Evolutionary conservation across 2,888 invertebrate species (phyloP), one percentile per base, ranked within the genome.

Genomic region (Neoaliturus tenellus): DNA sequence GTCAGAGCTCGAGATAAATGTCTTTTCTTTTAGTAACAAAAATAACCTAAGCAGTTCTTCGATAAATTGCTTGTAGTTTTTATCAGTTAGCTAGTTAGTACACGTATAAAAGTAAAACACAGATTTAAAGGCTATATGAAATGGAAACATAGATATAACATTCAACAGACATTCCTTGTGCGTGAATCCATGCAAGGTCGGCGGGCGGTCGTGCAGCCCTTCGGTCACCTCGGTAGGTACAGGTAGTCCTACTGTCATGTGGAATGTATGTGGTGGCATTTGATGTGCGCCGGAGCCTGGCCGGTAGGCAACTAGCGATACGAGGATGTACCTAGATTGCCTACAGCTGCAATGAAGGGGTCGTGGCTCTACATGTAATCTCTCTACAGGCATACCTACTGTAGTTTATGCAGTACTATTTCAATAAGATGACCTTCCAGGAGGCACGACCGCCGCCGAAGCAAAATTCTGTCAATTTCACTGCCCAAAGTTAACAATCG

Each of bases 51-150:
- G 48, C 51, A 78, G 55, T 55, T 78, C 78, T 78, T 78, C 41
- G 75, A 75, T 78, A 78, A 78, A 78, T 78, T 78, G 78, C 78
- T 78, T 78, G 20, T 25, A 55, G 48, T 51, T 78, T n/a, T 55
- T 78, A 62, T 35, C 55, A 33, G 31, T 51, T 31, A 25, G 73
- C 25, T 23, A 51, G 51, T 69, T 44, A 58, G 62, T 48, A 75
- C 73, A 44, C 25, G 41, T 75, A 75, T 44, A 69, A 44, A 78
- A 55, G 31, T 31, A 55, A 78, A 78, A 78, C 78, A 78, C 78
- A 51, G 51, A 78, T 78, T 78, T 55, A 78, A 78, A 78, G 78
- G 55, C 78, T 78, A 78, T 78, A 78, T 78, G 51, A 78, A 78
- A 55, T 48, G 78, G 55, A 55, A 78, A 78, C 78, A 78, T 55